A percentile compares a stretch with the other conserved stretches of the same genome.
Evolutionary conservation across 2,113 vertebrate species (phyloP).

Genomic region (Irena cyanogastra): DNA sequence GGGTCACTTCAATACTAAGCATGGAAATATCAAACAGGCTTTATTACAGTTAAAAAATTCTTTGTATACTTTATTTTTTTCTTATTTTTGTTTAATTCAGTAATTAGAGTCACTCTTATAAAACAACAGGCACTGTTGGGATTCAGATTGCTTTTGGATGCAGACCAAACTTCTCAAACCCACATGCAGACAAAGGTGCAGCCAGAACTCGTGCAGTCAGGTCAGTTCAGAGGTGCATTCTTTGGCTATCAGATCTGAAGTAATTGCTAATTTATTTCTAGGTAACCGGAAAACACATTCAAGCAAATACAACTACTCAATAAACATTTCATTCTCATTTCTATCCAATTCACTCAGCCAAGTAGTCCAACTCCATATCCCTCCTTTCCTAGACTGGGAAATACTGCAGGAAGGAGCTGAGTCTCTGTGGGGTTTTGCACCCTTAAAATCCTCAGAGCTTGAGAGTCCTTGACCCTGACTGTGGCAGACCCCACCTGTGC

Average conservation of each 20-base stretch:
- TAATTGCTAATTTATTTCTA: conserved; percentile 1
- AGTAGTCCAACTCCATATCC: not conserved
- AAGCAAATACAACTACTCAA: not conserved
- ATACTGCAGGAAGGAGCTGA: not conserved
- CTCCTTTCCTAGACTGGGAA: not conserved
- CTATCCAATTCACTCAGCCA: not conserved
- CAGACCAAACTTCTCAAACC: not conserved
- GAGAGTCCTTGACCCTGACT: not conserved
- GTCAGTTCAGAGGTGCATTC: not conserved
- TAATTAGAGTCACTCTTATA: not conserved
- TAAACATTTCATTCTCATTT: not conserved
- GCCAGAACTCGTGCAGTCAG: not conserved
- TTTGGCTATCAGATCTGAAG: not conserved
- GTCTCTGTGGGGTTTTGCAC: not conserved
- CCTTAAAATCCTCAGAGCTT: not conserved
- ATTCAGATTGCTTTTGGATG: not conserved
- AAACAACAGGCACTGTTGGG: not conserved
- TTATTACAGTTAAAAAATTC: not conserved
- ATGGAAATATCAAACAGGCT: not conserved
- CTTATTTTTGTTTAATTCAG: not conserved
- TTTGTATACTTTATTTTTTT: not conserved
- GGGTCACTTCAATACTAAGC: not conserved
- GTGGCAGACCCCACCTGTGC: not conserved
- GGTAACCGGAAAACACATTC: not conserved
- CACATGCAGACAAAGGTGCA: not conserved